Percentiles rank a stretch among this genome's conserved stretches.
Evolutionary conservation across 2,113 vertebrate genomes (phyloP).

Genomic region (Copsychus sechellarum): DNA sequence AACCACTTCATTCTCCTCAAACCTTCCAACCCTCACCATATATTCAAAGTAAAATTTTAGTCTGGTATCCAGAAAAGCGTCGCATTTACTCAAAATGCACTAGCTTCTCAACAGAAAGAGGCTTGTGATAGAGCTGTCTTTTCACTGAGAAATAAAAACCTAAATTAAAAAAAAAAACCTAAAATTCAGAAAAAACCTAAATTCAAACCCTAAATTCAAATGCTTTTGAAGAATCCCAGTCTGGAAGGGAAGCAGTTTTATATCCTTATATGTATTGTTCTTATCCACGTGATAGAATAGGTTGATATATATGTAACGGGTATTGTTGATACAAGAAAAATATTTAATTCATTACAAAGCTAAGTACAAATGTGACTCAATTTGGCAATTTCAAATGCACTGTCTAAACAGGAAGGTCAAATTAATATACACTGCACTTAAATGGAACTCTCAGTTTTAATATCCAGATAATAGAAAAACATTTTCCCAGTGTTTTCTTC

Average conservation of each 20-base stretch:
- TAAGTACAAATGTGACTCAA: not conserved
- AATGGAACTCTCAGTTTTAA: not conserved
- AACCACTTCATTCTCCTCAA: not conserved
- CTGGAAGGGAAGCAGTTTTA: not conserved
- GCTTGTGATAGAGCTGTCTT: not conserved
- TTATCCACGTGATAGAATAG: not conserved
- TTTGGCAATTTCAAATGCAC: not conserved
- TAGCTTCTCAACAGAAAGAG: not conserved
- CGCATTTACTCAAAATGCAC: not conserved
- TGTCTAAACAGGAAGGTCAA: not conserved
- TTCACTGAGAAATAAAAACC: not conserved
- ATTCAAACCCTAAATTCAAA: not conserved
- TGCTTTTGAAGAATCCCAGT: not conserved
- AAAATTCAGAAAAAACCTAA: too few species aligned
- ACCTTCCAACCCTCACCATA: not conserved
- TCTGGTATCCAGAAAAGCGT: not conserved
- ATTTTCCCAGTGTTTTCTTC: not conserved
- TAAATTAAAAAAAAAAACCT: too few species aligned
- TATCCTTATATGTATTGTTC: not conserved
- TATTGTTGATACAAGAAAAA: not conserved
- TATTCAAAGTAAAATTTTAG: not conserved
- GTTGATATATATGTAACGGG: not conserved
- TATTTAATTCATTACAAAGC: not conserved
- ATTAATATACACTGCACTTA: not conserved
- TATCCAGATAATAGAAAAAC: not conserved